phyloP scores from a whole-genome alignment of 2,113 vertebrate species.

The Amblyopsis rosae region DNA sequence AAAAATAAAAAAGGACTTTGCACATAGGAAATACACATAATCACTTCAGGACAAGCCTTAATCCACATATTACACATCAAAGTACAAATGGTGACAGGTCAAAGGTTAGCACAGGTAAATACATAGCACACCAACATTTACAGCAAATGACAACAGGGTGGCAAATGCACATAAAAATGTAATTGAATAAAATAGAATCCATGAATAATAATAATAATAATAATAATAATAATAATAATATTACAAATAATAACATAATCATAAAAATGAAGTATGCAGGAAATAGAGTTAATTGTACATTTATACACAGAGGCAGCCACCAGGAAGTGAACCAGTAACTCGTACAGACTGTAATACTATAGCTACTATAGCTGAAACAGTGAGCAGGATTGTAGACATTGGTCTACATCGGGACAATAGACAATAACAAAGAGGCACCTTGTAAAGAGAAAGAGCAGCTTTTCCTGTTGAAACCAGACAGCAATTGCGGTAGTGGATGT shows the following conservation, averaged over 20 bases:
- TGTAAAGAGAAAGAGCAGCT: conserved; percentile 65
- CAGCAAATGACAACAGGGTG: conserved; percentile 61
- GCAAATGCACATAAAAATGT: conserved; percentile 57
- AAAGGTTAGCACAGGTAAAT: conserved; percentile 59
- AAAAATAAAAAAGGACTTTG: conserved; percentile 67
- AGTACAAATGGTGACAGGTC: conserved; percentile 69
- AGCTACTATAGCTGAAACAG: conserved; percentile 60
- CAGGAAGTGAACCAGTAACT: conserved; percentile 66
- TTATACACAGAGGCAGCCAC: conserved; percentile 81
- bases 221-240: conserved; percentile 58
- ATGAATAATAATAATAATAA: conserved; percentile 71
- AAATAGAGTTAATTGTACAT: conserved; percentile 76
- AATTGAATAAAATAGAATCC: conserved; percentile 69
- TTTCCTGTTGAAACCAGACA: conserved; percentile 60
- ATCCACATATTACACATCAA: conserved; percentile 65
- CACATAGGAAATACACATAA: conserved; percentile 62
- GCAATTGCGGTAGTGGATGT: conserved; percentile 22
- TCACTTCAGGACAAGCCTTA: conserved; percentile 57
- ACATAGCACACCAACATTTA: conserved; percentile 72
- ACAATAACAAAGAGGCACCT: conserved; percentile 72
- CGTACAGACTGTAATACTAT: conserved; percentile 62
- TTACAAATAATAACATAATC: conserved; percentile 48
- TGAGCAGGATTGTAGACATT: conserved; percentile 45
- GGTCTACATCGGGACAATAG: conserved; percentile 47
- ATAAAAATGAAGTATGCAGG: conserved; percentile 78